These are phyloP conservation scores for Darevskia mixta DNA, from an alignment of 2,797 vertebrate genomes.

Conservation along the genomic window DNA sequence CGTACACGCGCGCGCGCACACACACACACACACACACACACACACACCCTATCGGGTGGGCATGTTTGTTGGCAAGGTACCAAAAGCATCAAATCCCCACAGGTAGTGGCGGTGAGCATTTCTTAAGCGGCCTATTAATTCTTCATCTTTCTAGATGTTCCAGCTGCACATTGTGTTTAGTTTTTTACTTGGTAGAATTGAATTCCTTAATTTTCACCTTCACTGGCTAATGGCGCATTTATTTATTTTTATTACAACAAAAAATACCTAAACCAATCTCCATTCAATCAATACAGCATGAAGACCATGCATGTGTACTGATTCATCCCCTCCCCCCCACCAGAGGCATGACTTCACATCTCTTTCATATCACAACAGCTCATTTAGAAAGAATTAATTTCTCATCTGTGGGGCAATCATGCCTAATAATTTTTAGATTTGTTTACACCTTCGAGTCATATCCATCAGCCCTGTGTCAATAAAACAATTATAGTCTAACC, in stretches of 20 bases:
- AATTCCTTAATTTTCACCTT: slow-evolving; percentile 28
- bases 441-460: slow-evolving; percentile 59
- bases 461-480: slow-evolving; percentile 51
- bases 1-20: too few relatives aligned
- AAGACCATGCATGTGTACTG: not conserved
- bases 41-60: too few relatives aligned
- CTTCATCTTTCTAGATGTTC: not conserved
- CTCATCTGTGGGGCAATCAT: slow-evolving; percentile 45
- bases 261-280: slow-evolving; percentile 4
- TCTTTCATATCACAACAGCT: slow-evolving; percentile 35
- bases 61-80: not conserved
- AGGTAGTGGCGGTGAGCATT: not conserved
- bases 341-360: slow-evolving; percentile 13
- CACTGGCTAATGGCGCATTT: slow-evolving; percentile 19
- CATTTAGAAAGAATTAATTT: slow-evolving; percentile 59
- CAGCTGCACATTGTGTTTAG: not conserved
- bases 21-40: too few relatives aligned
- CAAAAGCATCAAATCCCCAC: not conserved
- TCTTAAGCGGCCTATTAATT: not conserved
- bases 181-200: slow-evolving; percentile 17
- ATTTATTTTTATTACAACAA: not conserved
- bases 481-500: slow-evolving; percentile 40
- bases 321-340: not conserved
- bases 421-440: slow-evolving; percentile 61
- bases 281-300: slow-evolving; percentile 48